These are phyloP conservation scores for Anarrhichthys ocellatus DNA, from an alignment of 2,113 vertebrate species.

Conservation along the genomic window DNA sequence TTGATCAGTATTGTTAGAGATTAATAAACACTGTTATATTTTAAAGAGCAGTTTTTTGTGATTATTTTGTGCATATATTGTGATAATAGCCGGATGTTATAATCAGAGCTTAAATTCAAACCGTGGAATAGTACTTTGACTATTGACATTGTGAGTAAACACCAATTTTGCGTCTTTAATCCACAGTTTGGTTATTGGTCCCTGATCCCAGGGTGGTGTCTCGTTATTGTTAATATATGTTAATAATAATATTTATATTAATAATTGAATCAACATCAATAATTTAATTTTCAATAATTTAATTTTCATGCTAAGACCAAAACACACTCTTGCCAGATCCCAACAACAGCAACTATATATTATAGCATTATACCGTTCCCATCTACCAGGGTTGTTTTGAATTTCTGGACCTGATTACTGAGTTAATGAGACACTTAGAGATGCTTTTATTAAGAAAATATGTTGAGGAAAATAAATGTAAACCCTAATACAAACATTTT, in stretches of 20 bases:
- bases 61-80: not conserved
- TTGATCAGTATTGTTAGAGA: no score
- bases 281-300: no score
- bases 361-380: not conserved
- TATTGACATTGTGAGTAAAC: no score
- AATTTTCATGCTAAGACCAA: not conserved
- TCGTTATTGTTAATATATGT: not conserved
- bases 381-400: slow-evolving; percentile 28
- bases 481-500: slow-evolving; percentile 10
- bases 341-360: slow-evolving; percentile 12
- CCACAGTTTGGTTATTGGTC: not conserved
- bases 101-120: not conserved
- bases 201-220: not conserved
- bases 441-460: slow-evolving; percentile 41
- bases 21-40: no score
- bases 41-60: no score
- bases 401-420: not conserved
- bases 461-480: slow-evolving; percentile 6
- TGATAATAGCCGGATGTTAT: no score
- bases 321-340: not conserved
- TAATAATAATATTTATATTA: not conserved
- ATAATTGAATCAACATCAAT: no score
- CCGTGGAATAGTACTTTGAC: no score
- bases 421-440: slow-evolving; percentile 24
- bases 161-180: not conserved